Evolutionary conservation across 2,888 invertebrate species (phyloP).

Genomic region (Yponomeuta malinellus): DNA sequence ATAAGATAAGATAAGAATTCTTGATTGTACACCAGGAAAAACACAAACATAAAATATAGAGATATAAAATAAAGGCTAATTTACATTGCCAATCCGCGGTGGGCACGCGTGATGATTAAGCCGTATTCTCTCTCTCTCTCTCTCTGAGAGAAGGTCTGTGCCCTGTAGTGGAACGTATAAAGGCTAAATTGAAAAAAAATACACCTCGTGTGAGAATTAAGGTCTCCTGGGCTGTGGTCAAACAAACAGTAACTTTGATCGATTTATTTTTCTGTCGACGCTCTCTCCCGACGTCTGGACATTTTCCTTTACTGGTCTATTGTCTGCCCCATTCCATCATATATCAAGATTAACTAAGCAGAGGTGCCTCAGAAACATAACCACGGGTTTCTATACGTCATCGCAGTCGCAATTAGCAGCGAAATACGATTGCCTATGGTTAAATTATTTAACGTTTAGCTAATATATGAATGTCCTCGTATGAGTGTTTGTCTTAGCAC

Average conservation of each 20-base stretch:
- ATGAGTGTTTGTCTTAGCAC: background rate
- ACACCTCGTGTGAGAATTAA: background rate
- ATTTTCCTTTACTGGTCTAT: constrained; percentile 67
- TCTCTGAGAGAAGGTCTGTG: too few species aligned
- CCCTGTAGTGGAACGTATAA: too few species aligned
- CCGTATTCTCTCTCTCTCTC: too few species aligned
- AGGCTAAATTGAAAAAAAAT: too few species aligned
- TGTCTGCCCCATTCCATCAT: constrained; percentile 44
- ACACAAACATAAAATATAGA: too few species aligned
- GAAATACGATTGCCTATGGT: background rate
- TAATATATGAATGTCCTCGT: background rate
- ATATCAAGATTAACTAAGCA: background rate
- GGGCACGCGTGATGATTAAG: too few species aligned
- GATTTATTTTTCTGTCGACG: constrained; percentile 63
- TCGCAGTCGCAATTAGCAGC: background rate
- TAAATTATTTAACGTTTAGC: background rate
- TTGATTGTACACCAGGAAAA: too few species aligned
- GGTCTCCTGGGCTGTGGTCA: background rate
- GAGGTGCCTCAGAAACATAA: background rate
- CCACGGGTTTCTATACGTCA: constrained; percentile 17
- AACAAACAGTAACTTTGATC: constrained; percentile 24
- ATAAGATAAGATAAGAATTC: background rate
- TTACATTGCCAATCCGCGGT: too few species aligned
- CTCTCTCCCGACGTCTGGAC: constrained; percentile 53
- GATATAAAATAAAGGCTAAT: background rate